Evolutionary conservation across 2,888 invertebrate genomes (phyloP).

Genomic region (Macropis europaea): DNA sequence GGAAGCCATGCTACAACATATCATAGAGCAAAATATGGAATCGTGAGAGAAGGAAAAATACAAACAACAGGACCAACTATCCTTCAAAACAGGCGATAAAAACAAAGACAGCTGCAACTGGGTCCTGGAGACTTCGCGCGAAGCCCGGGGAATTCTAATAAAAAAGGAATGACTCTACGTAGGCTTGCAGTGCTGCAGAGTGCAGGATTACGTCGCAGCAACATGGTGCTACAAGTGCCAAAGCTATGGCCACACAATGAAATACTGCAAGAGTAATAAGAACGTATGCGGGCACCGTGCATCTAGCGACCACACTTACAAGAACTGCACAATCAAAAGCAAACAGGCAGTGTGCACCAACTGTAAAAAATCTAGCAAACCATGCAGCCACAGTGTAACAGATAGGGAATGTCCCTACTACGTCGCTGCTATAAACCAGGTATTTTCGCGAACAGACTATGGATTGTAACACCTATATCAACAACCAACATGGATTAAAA

Average conservation of each 20-base stretch:
- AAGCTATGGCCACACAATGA: not conserved
- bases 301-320: not conserved
- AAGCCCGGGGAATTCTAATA: not conserved
- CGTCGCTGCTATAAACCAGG: not conserved
- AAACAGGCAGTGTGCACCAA: not conserved
- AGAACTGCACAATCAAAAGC: not conserved
- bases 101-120: not conserved
- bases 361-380: not conserved
- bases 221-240: slow-evolving; percentile 24
- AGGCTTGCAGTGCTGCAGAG: slow-evolving; percentile 2
- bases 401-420: not conserved
- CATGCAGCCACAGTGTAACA: not conserved
- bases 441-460: not conserved
- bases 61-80: not conserved
- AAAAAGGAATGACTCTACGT: slow-evolving; percentile 9
- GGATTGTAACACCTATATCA: too few relatives aligned
- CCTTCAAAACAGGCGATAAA: slow-evolving; percentile 10
- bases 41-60: not conserved
- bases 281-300: slow-evolving; percentile 39
- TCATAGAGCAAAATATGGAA: not conserved
- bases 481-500: too few relatives aligned
- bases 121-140: not conserved
- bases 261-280: not conserved
- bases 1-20: not conserved
- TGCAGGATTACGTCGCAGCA: not conserved